Evolutionary conservation across 2,888 invertebrate genomes (phyloP), one percentile per base, ranked within the genome.

Genomic region (Drosophila nigritarsus): DNA sequence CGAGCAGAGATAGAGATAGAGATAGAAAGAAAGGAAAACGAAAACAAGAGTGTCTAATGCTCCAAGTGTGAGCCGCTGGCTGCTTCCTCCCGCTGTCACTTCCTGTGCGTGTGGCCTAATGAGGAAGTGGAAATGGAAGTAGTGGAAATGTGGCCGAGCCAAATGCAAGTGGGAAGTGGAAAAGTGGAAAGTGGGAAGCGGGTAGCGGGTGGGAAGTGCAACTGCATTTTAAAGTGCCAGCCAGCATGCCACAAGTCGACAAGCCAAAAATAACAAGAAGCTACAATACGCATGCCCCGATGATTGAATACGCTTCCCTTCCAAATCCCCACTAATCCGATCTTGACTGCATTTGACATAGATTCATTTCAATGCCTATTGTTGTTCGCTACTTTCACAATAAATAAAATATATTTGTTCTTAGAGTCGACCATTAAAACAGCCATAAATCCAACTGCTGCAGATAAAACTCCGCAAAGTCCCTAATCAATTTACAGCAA

Each of bases 41-140:
- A 86, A 86, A 87, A 87, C 85, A 87, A 87, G 85, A 87, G 89
- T 87, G 76, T 80, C 89, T 87, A 89, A 87, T 87, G 76, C 80
- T 49, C 56, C 73, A 83, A 83, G 82, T 74, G 82, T 66, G 70
- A 63, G 70, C 36, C 58, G 60, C 62, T 61, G 27, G 36, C 34
- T 56, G 53, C 56, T 73, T 63, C 63, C 75, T 81, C 81, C 87
- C 84, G 84, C 71, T 82, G 11, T n/a, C 70, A 88, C 88, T 86
- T 86, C 85, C 88, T 83, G 85, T 86, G 86, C 88, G 80, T 88
- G 66, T 66, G 73, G 83, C 75, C 89, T 88, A 88, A 85, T 85
- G 88, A 86, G 85, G 85, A 86, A 88, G 74, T 65, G 49, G 49
- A 62, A 67, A 34, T 55, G 59, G 53, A 55, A 55, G 42, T 54